These are phyloP conservation scores for Papilio aristodemus DNA, from an alignment of 1,140 invertebrate genomes.

Conservation along the genomic window DNA sequence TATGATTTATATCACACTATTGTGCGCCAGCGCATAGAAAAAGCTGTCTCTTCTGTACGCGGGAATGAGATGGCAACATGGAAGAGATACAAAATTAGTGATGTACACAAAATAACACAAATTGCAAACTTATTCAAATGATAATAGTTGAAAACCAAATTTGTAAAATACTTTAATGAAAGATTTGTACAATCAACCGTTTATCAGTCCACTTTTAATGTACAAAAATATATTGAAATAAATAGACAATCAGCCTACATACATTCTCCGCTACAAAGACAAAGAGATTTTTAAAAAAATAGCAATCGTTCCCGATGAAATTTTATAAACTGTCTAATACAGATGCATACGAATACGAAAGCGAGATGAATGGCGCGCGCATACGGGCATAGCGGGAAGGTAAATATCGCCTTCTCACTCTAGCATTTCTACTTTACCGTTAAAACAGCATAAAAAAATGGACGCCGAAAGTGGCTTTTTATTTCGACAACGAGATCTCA, in stretches of 20 bases:
- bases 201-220: too few species aligned
- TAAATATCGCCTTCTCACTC: constrained; percentile 33
- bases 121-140: too few species aligned
- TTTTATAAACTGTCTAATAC: neutral
- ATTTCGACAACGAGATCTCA: constrained; percentile 39
- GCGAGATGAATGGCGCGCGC: constrained; percentile 49
- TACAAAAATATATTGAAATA: too few species aligned
- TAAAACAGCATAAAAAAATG: constrained; percentile 45
- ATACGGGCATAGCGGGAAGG: constrained; percentile 36
- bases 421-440: constrained; percentile 37
- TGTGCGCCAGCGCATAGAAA: constrained; percentile 47
- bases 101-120: neutral
- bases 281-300: too few species aligned
- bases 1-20: constrained; percentile 43
- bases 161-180: too few species aligned
- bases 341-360: constrained; percentile 4
- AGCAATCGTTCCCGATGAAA: neutral
- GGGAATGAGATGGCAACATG: constrained; percentile 37
- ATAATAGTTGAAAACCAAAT: too few species aligned
- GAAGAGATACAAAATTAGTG: constrained; percentile 9
- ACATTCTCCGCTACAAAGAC: too few species aligned
- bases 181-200: too few species aligned
- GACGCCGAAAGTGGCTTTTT: constrained; percentile 41
- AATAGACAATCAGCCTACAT: too few species aligned
- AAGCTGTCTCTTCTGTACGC: constrained; percentile 32